Conservation (phyloP, 1,140 invertebrate genomes). For the Pseudachorutes palmiensis region DNA sequence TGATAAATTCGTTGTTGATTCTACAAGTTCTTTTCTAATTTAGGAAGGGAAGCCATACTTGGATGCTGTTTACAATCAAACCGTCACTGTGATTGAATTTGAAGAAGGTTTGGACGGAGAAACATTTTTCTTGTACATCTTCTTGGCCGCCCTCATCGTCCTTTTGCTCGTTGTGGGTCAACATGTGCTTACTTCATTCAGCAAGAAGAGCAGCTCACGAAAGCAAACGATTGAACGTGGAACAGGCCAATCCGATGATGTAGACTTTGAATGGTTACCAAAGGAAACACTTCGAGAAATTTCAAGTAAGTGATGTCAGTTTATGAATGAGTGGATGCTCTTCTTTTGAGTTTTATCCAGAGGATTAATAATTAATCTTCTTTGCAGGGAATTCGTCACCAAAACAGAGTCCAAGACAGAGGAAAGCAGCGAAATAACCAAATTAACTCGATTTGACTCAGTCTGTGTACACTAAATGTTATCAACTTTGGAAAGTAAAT, state of each 20-base stretch:
- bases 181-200: constrained; percentile 69
- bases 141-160: constrained; percentile 79
- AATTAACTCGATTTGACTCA: neutral
- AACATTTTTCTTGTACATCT: constrained; percentile 95
- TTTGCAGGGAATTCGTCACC: constrained; percentile 26
- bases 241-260: constrained; percentile 76
- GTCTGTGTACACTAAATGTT: neutral
- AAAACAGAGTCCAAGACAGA: constrained; percentile 25
- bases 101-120: constrained; percentile 96
- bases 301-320: constrained; percentile 57
- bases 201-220: constrained; percentile 55
- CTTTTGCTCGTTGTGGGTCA: constrained; percentile 81
- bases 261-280: constrained; percentile 97
- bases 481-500: neutral
- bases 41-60: constrained; percentile 62
- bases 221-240: constrained; percentile 44
- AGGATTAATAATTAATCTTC: too few relatives aligned
- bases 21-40: constrained; percentile 37
- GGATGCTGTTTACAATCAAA: constrained; percentile 97
- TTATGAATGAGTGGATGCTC: neutral
- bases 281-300: constrained; percentile 68
- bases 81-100: constrained; percentile 90
- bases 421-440: constrained; percentile 16
- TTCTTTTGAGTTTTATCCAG: neutral
- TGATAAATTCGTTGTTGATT: constrained; percentile 4